Conservation (phyloP, 1,140 invertebrate species). For the Rhyzopertha dominica region DNA sequence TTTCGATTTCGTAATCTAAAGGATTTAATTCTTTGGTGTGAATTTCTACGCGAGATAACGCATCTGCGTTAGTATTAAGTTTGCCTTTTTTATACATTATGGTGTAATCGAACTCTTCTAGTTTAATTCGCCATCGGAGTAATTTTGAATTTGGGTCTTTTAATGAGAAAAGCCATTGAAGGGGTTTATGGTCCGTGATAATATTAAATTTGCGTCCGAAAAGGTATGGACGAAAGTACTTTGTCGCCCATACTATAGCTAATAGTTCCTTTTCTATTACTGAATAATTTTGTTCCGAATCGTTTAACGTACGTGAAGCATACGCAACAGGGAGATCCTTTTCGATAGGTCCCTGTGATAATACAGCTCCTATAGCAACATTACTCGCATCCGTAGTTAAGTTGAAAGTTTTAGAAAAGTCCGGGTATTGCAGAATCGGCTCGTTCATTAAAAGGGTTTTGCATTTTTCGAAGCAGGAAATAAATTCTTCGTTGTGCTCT, state of each 20-base stretch:
- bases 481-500: conserved; percentile 9
- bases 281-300: conserved; percentile 29
- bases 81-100: conserved; percentile 1
- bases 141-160: too few species aligned
- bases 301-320: conserved; percentile 27
- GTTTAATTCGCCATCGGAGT: too few species aligned
- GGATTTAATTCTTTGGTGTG: not conserved
- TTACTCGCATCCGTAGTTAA: conserved; percentile 36
- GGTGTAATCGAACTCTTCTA: conserved; percentile 1
- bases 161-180: conserved; percentile 19
- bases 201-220: conserved; percentile 25
- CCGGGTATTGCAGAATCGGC: conserved; percentile 32
- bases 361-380: conserved; percentile 28
- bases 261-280: conserved; percentile 24
- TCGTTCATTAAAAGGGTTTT: conserved; percentile 29
- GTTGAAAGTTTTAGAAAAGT: conserved; percentile 25
- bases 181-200: conserved; percentile 41
- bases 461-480: conserved; percentile 16
- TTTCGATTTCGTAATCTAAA: not conserved
- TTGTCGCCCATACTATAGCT: conserved; percentile 16
- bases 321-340: conserved; percentile 31
- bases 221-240: conserved; percentile 21
- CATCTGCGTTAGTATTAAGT: conserved; percentile 1
- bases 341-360: conserved; percentile 31
- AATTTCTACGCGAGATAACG: not conserved